These are phyloP conservation scores for Acipenser oxyrinchus DNA, from an alignment of 2,797 vertebrate species.

Conservation along the genomic window DNA sequence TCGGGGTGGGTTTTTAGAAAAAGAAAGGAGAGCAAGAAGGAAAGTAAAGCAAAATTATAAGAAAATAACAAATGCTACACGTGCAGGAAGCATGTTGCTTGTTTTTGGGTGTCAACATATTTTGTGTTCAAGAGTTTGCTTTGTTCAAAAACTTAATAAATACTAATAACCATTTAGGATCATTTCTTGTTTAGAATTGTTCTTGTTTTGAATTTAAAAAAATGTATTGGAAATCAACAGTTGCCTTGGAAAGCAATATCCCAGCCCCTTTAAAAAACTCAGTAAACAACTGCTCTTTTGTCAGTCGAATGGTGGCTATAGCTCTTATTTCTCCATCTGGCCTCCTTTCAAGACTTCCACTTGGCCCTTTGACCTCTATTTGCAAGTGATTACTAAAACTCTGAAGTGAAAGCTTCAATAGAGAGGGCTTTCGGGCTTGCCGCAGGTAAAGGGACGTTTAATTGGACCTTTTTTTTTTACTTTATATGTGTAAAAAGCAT, in stretches of 20 bases:
- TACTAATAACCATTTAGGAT: background rate
- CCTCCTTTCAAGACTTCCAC: background rate
- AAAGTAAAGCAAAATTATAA: no score
- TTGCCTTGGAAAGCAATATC: background rate
- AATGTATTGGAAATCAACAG: background rate
- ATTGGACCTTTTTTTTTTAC: conserved; percentile 7
- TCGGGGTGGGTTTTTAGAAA: no score
- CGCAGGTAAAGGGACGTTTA: conserved; percentile 9
- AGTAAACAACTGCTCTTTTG: background rate
- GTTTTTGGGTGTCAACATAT: no score
- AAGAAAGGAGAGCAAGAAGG: no score
- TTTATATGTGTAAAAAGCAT: conserved; percentile 1
- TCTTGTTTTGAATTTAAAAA: background rate
- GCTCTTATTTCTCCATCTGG: background rate
- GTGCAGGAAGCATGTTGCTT: no score
- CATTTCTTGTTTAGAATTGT: background rate
- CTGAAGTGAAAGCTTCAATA: background rate
- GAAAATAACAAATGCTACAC: no score
- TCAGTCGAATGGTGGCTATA: background rate
- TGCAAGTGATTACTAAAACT: conserved; percentile 10
- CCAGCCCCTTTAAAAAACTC: background rate
- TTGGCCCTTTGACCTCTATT: conserved; percentile 4
- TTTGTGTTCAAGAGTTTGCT: no score
- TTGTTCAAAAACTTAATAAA: no score
- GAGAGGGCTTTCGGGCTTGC: background rate